Percentiles rank a stretch among this genome's conserved stretches.
These are phyloP conservation scores for Morpho achilles DNA, from an alignment of 2,888 invertebrate genomes.

Conservation along the genomic window DNA sequence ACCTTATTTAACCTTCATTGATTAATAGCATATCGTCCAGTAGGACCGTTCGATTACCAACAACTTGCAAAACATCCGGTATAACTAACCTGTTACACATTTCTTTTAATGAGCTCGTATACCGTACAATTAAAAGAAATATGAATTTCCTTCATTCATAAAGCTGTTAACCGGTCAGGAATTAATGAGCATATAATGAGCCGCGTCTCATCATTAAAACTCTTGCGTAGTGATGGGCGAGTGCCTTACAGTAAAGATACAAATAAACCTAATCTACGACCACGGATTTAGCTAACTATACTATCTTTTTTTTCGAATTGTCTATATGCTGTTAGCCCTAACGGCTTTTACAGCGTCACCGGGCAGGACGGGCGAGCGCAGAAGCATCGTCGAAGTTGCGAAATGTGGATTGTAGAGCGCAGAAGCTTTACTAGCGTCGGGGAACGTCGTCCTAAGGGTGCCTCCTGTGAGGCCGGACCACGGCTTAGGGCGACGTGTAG, in stretches of 20 bases:
- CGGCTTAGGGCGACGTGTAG: no score
- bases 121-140: conserved; percentile 23
- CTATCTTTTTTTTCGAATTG: no score
- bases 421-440: no score
- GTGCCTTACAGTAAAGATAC: background rate
- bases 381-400: no score
- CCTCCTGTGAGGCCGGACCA: no score
- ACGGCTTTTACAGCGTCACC: no score
- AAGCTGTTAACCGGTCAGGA: conserved; percentile 24
- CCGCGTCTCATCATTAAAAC: conserved; percentile 24
- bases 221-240: conserved; percentile 13
- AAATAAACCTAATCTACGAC: background rate
- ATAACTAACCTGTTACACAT: conserved; percentile 20
- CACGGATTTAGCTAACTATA: no score
- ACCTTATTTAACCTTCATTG: conserved; percentile 7
- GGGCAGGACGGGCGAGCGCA: no score
- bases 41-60: conserved; percentile 18
- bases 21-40: conserved; percentile 8
- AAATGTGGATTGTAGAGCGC: no score
- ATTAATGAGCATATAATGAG: conserved; percentile 26
- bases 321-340: no score
- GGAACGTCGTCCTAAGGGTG: no score
- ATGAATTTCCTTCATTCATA: conserved; percentile 26
- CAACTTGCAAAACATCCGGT: conserved; percentile 25
- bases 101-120: conserved; percentile 27